Conservation (phyloP, 2,888 invertebrate genomes). For the Ophion obscuratus region DNA sequence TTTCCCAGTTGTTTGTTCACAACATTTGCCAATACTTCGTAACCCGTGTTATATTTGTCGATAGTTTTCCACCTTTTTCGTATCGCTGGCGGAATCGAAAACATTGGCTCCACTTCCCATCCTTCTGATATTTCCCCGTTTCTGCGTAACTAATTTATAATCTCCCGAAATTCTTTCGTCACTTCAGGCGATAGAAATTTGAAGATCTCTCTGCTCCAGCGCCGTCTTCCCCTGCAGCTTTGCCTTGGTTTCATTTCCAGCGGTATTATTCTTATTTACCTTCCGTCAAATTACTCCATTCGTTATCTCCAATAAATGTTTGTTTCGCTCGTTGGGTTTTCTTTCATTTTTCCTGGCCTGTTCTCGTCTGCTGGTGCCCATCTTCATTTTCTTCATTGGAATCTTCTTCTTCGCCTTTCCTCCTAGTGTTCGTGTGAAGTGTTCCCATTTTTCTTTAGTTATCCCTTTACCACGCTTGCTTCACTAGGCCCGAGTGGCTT, state of each 20-base stretch:
- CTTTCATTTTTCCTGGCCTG: too few relatives aligned
- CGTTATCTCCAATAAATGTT: too few relatives aligned
- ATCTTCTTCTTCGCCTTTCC: background rate
- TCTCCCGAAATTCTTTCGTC: background rate
- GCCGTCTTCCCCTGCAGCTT: conserved; percentile 32
- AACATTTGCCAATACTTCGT: conserved; percentile 42
- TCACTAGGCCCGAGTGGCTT: too few relatives aligned
- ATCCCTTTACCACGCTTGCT: too few relatives aligned
- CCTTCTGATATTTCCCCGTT: conserved; percentile 10
- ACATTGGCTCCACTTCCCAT: conserved; percentile 38
- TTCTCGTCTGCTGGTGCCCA: too few relatives aligned
- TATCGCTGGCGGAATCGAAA: conserved; percentile 20
- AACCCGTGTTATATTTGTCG: conserved; percentile 40
- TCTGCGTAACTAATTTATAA: conserved; percentile 32
- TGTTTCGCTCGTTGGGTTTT: too few relatives aligned
- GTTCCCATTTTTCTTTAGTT: too few relatives aligned
- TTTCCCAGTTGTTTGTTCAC: conserved; percentile 7
- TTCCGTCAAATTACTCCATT: background rate
- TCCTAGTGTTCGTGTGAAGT: background rate
- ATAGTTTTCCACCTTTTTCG: conserved; percentile 26
- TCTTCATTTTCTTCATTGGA: background rate
- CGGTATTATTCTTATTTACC: background rate
- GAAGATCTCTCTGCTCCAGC: background rate
- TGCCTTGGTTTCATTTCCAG: conserved; percentile 13
- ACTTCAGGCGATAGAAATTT: background rate